A percentile compares a stretch with the other conserved stretches of the same genome.
These are phyloP conservation scores for Reticulitermes lucifugus DNA, from an alignment of 2,888 invertebrate genomes.

Conservation along the genomic window DNA sequence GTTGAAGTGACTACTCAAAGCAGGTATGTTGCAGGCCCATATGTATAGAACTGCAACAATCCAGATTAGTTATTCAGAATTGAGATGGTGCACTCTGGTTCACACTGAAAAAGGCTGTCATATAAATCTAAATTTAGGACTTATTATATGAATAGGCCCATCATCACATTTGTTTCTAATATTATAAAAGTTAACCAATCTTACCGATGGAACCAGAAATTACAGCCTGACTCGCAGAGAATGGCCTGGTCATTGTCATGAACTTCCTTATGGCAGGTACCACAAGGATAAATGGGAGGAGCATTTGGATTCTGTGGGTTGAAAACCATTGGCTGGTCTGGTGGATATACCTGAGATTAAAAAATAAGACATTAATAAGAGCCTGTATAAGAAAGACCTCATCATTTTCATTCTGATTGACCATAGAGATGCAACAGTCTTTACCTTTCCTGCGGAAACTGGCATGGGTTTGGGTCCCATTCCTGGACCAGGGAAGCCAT, in stretches of 20 bases:
- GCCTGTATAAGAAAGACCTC: background rate
- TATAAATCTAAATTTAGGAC: too few relatives aligned
- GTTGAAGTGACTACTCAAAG: too few relatives aligned
- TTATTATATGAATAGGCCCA: too few relatives aligned
- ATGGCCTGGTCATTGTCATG: conserved; percentile 99
- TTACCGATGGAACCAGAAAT: conserved; percentile 98
- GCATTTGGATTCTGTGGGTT: conserved; percentile 99
- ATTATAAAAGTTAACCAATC: conserved; percentile 46
- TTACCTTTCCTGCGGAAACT: conserved; percentile 88
- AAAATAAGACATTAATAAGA: background rate
- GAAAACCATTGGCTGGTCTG: conserved; percentile 97
- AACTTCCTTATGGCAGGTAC: conserved; percentile 97
- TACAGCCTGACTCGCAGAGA: conserved; percentile 97
- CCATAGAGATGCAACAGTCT: conserved; percentile 29
- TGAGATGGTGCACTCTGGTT: too few relatives aligned
- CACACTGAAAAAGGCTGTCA: too few relatives aligned
- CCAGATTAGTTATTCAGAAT: too few relatives aligned
- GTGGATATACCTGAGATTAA: conserved; percentile 79
- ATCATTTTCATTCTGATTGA: background rate
- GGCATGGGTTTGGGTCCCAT: conserved; percentile 91
- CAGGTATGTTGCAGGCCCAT: too few relatives aligned
- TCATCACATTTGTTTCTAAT: too few relatives aligned
- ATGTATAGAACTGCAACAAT: too few relatives aligned
- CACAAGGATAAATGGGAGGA: conserved; percentile 97
- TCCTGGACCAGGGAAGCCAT: conserved; percentile 65